Conservation (phyloP, 2,888 invertebrate genomes). For the Callosobruchus maculatus region DNA sequence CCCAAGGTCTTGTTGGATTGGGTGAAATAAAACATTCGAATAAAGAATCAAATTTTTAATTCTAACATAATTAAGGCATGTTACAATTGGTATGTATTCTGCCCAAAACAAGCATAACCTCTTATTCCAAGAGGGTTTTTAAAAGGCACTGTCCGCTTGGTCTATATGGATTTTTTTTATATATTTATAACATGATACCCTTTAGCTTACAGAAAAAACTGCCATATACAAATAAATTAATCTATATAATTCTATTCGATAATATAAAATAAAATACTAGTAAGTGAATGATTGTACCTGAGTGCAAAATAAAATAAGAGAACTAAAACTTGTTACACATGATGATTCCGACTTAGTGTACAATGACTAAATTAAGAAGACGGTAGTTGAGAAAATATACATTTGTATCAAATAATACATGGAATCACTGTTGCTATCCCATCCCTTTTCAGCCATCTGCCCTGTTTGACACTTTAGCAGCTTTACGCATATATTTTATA, state of each 20-base stretch:
- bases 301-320: conserved; percentile 30
- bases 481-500: neutral
- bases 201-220: conserved; percentile 21
- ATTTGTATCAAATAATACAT: neutral
- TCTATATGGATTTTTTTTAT: conserved; percentile 27
- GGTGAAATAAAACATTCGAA: conserved; percentile 14
- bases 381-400: neutral
- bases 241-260: conserved; percentile 17
- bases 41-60: conserved; percentile 36
- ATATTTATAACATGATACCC: conserved; percentile 26
- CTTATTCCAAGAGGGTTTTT: conserved; percentile 18
- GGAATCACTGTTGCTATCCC: neutral
- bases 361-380: neutral
- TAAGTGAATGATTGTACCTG: conserved; percentile 24
- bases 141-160: conserved; percentile 40
- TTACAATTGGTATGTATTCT: conserved; percentile 30
- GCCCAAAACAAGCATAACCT: conserved; percentile 35
- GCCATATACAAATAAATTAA: conserved; percentile 24
- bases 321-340: conserved; percentile 9
- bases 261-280: conserved; percentile 31
- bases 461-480: neutral
- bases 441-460: neutral
- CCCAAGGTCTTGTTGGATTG: no score
- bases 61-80: conserved; percentile 37
- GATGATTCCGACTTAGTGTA: neutral